Base-by-base conservation (phyloP, 2,797 vertebrate genomes). In the Sternotherus odoratus region DNA sequence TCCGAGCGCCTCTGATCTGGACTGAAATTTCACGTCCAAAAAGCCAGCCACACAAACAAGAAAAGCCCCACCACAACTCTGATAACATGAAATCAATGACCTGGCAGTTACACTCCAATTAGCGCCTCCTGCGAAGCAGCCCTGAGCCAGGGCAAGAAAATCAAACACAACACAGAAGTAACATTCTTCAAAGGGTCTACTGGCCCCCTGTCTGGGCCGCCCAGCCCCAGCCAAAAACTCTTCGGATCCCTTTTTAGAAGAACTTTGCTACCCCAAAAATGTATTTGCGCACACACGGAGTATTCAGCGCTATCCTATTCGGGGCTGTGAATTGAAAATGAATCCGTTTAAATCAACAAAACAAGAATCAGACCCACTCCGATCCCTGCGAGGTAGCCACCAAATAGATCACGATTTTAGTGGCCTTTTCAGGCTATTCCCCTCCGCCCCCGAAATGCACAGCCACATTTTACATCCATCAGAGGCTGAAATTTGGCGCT, bases 61-160 rank as follows among this genome's bases (percentile, higher is more conserved):
- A 74, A 69, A 69, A 19, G 28, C 9, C 36, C 23, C 69, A 60
- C 82, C 94, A 85, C 95, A 94, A 90, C 89, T 93, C 93, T 49
- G 78, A 89, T 87, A 95, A 94, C 95, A 94, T 39, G 94, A 91
- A 95, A 95, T 95, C 96, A 95, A 80, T 95, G 97, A 95, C 95
- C 97, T 95, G 93, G 94, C 96, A 93, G 97, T 91, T 95, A 94
- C 96, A 96, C 96, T 95, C 94, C 89, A 96, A 96, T 97, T 97
- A 97, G 97, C 92, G 83, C 94, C 95, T 96, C 95, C 92, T 60
- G 94, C 93, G 89, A 96, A 93, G 95, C 94, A 82, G 94, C 94
- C 95, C 94, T 50, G n/a, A 86, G 95, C 87, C 95, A 9, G 60
- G 4, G 30, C 60, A 63, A n/a, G 33, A 21, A 36, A 36, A 36